These are phyloP conservation scores for Drosophila kohkoa DNA, from an alignment of 1,140 invertebrate genomes.

Conservation along the genomic window DNA sequence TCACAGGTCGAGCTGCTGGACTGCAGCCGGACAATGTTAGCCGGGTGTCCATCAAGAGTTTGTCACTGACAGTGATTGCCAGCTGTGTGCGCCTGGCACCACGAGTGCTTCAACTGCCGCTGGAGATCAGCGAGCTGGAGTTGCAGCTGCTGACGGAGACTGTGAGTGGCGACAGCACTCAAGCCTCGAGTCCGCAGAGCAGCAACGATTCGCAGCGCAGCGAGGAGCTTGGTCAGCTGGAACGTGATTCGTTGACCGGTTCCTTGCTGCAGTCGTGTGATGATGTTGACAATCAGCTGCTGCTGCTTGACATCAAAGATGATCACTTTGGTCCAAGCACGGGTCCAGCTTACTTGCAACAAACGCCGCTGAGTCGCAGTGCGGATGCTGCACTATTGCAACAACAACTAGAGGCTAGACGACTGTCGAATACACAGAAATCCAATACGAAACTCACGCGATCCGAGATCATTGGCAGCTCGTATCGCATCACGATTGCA, in stretches of 20 bases:
- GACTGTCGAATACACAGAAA: background rate
- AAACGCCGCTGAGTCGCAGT: conserved; percentile 65
- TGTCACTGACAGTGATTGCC: conserved; percentile 90
- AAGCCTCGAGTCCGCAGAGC: conserved; percentile 70
- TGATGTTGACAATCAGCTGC: conserved; percentile 34
- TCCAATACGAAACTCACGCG: conserved; percentile 49
- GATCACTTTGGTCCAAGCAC: conserved; percentile 83
- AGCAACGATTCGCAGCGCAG: conserved; percentile 56
- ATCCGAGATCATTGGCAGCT: conserved; percentile 73
- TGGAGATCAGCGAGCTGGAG: conserved; percentile 84
- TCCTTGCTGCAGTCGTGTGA: conserved; percentile 23
- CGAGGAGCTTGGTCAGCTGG: conserved; percentile 41
- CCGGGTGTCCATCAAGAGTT: conserved; percentile 92
- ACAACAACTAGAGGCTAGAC: conserved; percentile 14
- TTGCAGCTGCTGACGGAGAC: conserved; percentile 56
- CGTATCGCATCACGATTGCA: conserved; percentile 61
- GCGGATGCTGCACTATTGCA: conserved; percentile 70
- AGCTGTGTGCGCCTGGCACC: conserved; percentile 89
- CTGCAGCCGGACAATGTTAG: conserved; percentile 89
- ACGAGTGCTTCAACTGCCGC: conserved; percentile 87
- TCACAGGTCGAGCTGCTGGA: conserved; percentile 87
- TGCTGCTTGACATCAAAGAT: conserved; percentile 82
- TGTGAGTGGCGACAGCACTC: conserved; percentile 52
- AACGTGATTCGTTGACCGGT: conserved; percentile 9
- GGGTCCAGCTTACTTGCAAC: conserved; percentile 64